phyloP scores from a whole-genome alignment of 2,113 vertebrate species.

The Sinocyclocheilus rhinocerous region DNA sequence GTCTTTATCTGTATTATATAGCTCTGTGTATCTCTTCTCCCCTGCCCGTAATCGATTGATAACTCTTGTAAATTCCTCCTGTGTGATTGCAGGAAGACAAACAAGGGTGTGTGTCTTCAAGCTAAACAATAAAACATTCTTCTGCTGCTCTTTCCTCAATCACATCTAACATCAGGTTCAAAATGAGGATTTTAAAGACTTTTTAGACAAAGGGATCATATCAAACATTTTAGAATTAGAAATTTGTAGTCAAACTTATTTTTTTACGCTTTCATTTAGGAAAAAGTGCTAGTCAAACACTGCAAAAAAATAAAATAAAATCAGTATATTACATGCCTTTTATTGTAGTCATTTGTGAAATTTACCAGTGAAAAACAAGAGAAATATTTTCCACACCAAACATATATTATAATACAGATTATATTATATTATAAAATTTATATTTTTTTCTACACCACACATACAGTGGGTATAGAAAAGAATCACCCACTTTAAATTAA shows the following conservation, averaged over 20 bases:
- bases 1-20: slow-evolving; percentile 28
- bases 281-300: no score
- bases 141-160: not conserved
- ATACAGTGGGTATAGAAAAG: no score
- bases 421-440: no score
- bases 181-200: not conserved
- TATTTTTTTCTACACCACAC: no score
- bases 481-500: no score
- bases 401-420: no score
- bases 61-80: slow-evolving; percentile 47
- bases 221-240: not conserved
- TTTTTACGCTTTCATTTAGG: no score
- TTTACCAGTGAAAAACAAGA: no score
- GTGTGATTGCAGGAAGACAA: slow-evolving; percentile 48
- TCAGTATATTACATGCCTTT: no score
- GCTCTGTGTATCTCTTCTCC: slow-evolving; percentile 33
- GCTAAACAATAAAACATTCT: slow-evolving; percentile 41
- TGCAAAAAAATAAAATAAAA: no score
- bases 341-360: no score
- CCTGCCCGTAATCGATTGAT: slow-evolving; percentile 50
- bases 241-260: not conserved
- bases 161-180: not conserved
- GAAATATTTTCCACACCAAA: no score
- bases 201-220: not conserved
- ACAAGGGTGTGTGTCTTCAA: slow-evolving; percentile 43